These are phyloP conservation scores for Mastigias papua DNA, from an alignment of 30 jellyfish, hydroid and myxozoan species.

Conservation along the genomic window DNA sequence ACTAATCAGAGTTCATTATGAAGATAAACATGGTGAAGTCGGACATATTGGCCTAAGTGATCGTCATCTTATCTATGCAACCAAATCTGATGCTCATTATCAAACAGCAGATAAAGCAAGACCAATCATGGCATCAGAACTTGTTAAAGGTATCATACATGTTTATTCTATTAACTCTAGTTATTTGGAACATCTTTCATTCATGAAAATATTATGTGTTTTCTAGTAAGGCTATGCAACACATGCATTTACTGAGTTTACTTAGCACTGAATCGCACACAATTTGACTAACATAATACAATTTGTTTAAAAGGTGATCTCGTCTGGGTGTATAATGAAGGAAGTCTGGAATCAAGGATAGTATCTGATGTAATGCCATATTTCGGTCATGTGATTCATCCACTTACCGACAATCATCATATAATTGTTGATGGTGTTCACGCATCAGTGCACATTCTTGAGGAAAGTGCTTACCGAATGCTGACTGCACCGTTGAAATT, in stretches of 20 bases:
- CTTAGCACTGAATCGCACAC: neutral
- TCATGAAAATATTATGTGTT: too few relatives aligned
- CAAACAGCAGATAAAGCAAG: slow-evolving; percentile 37
- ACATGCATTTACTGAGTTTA: neutral
- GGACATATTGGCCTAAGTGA: slow-evolving; percentile 50
- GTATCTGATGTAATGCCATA: slow-evolving; percentile 45
- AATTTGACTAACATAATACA: neutral
- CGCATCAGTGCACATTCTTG: slow-evolving; percentile 66
- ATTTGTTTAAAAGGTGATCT: slow-evolving; percentile 7
- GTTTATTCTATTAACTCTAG: neutral
- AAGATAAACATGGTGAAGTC: slow-evolving; percentile 1
- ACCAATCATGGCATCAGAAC: slow-evolving; percentile 47
- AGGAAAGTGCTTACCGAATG: slow-evolving; percentile 49
- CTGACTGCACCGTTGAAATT: slow-evolving; percentile 59
- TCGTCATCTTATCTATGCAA: slow-evolving; percentile 69
- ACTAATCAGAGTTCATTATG: slow-evolving; percentile 33
- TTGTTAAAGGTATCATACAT: neutral
- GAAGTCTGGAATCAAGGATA: slow-evolving; percentile 3
- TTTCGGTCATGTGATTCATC: slow-evolving; percentile 46
- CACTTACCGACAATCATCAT: slow-evolving; percentile 71
- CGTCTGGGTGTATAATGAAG: slow-evolving; percentile 48
- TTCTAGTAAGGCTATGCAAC: neutral
- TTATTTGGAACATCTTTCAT: too few relatives aligned
- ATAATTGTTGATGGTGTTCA: slow-evolving; percentile 65
- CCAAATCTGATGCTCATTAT: slow-evolving; percentile 7